Evolutionary conservation across 2,888 invertebrate species (phyloP).

Genomic region (Neoscelio sp.): DNA sequence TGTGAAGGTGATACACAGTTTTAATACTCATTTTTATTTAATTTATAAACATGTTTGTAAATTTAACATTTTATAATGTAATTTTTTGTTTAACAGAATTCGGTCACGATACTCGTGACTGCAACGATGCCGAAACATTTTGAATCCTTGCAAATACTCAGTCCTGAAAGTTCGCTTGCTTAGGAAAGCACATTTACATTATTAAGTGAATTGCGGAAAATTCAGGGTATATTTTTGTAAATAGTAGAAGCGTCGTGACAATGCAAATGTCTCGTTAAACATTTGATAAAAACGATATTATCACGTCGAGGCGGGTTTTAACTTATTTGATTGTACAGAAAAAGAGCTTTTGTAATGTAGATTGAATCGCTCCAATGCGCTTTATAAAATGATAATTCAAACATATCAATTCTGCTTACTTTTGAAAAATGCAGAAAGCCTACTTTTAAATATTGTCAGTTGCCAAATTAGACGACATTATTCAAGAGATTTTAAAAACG

Average conservation of each 20-base stretch:
- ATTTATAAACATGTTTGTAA: constrained; percentile 3
- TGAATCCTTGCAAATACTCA: constrained; percentile 80
- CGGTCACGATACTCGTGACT: constrained; percentile 94
- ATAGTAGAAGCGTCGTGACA: constrained; percentile 26
- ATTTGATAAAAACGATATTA: constrained; percentile 14
- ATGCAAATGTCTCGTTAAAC: constrained; percentile 23
- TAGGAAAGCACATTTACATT: constrained; percentile 39
- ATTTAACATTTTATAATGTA: background rate
- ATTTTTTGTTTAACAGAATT: constrained; percentile 87
- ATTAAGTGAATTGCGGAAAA: constrained; percentile 61
- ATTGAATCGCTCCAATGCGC: constrained; percentile 31
- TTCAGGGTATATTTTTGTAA: constrained; percentile 75
- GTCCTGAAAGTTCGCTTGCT: constrained; percentile 54
- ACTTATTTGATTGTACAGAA: constrained; percentile 49
- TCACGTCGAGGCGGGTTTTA: constrained; percentile 10
- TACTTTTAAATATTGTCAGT: constrained; percentile 38
- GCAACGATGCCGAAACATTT: constrained; percentile 94
- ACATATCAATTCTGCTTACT: constrained; percentile 55
- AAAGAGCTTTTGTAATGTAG: constrained; percentile 38
- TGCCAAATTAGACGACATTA: constrained; percentile 48
- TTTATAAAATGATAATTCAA: constrained; percentile 16
- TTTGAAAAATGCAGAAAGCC: constrained; percentile 48
- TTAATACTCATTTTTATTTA: no score
- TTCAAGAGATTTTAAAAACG: constrained; percentile 5
- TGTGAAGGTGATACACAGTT: constrained; percentile 98